Base-by-base conservation (phyloP, 2,888 invertebrate genomes). In the Gisinianus flammeolus region DNA sequence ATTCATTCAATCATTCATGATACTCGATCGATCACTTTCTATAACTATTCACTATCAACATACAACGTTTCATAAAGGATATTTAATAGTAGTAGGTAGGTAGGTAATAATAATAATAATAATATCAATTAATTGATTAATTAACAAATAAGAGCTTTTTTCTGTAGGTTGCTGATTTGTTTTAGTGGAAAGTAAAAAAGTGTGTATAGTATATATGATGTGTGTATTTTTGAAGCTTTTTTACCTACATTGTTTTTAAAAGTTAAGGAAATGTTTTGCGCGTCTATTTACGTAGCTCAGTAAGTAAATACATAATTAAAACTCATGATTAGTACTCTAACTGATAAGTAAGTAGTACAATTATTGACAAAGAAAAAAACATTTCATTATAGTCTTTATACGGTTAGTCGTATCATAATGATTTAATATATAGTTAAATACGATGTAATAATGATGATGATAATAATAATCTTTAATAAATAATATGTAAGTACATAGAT, bases 141-240 rank as follows among this genome's bases (percentile, higher is more conserved):
- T 28, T 62, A 62, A 62, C 62, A 62, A 62, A 26, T 62, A 62
- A 62, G 62, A 62, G 28, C 5, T 26, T 26, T 62, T 62, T 12
- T 54, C 16, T 54, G 16, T 16, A 54, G 16, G 16, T 54, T 16
- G n/a, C 24, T 22, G 62, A 62, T 58, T 58, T 62, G 62, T n/a
- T n/a, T n/a, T n/a, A n/a, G n/a, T 44, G 44, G 19, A 35, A 12
- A 35, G 35, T 35, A 12, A 35, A 44, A 19, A 44, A 44, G 12
- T 44, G 12, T 62, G 10, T 5, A 56, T 24, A 24, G 8, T 62
- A 62, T 54, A n/a, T n/a, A 44, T 54, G 16, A 54, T n/a, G 4
- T 54, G 54, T 54, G 16, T 62, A 22, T 62, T 62, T 62, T 62
- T 6, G 10, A 56, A 12, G 22, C 58, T 58, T 1, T 24, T 58